phyloP scores from a whole-genome alignment of 1,140 invertebrate species.

The Daktulosphaira vitifoliae region DNA sequence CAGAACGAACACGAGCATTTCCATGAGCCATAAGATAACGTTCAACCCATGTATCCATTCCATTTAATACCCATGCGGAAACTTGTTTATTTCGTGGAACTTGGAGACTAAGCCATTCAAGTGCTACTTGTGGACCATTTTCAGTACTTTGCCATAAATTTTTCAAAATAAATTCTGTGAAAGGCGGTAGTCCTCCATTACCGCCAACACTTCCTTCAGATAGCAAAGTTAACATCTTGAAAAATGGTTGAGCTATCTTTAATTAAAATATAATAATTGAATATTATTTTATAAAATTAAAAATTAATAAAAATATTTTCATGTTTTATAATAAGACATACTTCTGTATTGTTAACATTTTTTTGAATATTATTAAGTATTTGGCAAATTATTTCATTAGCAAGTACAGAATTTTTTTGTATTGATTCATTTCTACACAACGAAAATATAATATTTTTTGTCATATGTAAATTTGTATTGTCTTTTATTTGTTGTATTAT shows the following conservation, averaged over 20 bases:
- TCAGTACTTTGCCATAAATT: constrained; percentile 86
- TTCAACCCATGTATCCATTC: constrained; percentile 81
- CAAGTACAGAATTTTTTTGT: constrained; percentile 68
- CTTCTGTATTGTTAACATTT: constrained; percentile 58
- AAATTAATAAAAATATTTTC: constrained; percentile 1
- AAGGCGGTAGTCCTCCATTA: constrained; percentile 63
- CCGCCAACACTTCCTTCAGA: constrained; percentile 53
- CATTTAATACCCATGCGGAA: constrained; percentile 77
- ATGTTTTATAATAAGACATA: constrained; percentile 43
- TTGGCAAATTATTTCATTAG: constrained; percentile 75
- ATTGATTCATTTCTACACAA: constrained; percentile 57
- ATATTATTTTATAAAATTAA: neutral
- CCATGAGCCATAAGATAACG: constrained; percentile 75
- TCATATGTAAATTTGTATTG: constrained; percentile 83
- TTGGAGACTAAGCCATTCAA: constrained; percentile 83
- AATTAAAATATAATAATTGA: constrained; percentile 37
- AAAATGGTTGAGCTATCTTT: constrained; percentile 74
- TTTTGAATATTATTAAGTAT: constrained; percentile 82
- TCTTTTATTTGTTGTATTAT: constrained; percentile 90
- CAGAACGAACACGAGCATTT: constrained; percentile 74
- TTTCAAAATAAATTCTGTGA: constrained; percentile 76
- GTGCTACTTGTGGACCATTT: constrained; percentile 75
- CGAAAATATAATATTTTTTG: constrained; percentile 82
- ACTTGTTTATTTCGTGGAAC: constrained; percentile 80
- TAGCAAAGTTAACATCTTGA: constrained; percentile 73